Percentiles rank a stretch among this genome's conserved stretches.
Conservation (phyloP, 2,797 vertebrate genomes). For the Gobionotothen gibberifrons region DNA sequence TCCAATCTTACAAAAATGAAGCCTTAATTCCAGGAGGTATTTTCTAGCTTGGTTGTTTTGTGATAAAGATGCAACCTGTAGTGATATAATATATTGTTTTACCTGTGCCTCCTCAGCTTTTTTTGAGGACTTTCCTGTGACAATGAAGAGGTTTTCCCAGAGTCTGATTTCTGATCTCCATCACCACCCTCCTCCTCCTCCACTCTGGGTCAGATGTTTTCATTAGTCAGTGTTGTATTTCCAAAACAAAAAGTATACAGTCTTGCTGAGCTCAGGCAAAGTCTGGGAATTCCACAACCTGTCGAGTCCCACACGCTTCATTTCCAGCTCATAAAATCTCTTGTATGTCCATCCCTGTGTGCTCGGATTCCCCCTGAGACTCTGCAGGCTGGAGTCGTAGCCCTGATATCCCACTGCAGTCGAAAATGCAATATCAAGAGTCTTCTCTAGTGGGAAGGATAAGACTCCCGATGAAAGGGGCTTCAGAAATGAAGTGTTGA, state of each 20-base stretch:
- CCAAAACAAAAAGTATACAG: neutral
- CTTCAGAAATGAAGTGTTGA: slow-evolving; percentile 19
- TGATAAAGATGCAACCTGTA: slow-evolving; percentile 17
- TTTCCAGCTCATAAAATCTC: slow-evolving; percentile 16
- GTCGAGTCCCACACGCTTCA: slow-evolving; percentile 12
- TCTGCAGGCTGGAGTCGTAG: slow-evolving; percentile 28
- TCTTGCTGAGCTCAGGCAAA: slow-evolving; percentile 16
- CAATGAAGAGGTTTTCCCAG: slow-evolving; percentile 12
- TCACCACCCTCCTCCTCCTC: neutral
- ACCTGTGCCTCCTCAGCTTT: neutral
- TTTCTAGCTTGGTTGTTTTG: neutral
- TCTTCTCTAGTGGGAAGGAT: slow-evolving; percentile 6
- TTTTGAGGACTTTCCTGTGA: slow-evolving; percentile 1
- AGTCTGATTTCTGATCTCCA: slow-evolving; percentile 18
- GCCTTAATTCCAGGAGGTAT: neutral
- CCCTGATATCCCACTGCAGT: slow-evolving; percentile 32
- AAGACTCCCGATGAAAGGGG: slow-evolving; percentile 9
- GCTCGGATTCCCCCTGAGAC: slow-evolving; percentile 38
- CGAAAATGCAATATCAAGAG: slow-evolving; percentile 19
- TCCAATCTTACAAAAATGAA: neutral
- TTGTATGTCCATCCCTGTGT: slow-evolving; percentile 5
- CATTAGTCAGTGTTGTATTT: slow-evolving; percentile 20
- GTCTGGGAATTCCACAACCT: slow-evolving; percentile 36
- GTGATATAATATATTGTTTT: slow-evolving; percentile 5
- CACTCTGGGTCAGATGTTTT: slow-evolving; percentile 17